A percentile compares a stretch with the other conserved stretches of the same genome.
Evolutionary conservation across 2,113 vertebrate genomes (phyloP).

Genomic region (Callaeas wilsoni): DNA sequence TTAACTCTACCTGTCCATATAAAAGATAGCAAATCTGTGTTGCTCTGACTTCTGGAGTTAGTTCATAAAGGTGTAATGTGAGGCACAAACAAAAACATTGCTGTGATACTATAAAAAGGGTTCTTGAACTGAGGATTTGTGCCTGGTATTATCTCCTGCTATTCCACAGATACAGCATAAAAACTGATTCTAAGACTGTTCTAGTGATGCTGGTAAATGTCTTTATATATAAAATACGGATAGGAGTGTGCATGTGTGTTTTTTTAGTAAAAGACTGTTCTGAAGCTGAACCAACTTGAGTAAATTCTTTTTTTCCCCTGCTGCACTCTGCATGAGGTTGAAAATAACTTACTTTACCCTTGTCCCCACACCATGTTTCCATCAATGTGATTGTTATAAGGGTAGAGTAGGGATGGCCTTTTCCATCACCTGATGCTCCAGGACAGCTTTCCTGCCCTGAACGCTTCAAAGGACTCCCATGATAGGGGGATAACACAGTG

Average conservation of each 20-base stretch:
- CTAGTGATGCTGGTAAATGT: not conserved
- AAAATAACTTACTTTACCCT: not conserved
- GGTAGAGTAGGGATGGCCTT: not conserved
- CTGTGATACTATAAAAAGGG: not conserved
- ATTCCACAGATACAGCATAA: not conserved
- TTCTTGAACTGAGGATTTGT: not conserved
- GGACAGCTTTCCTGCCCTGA: not conserved
- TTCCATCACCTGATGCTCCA: not conserved
- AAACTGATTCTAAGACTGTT: not conserved
- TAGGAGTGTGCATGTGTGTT: not conserved
- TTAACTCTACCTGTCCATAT: not conserved
- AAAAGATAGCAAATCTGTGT: not conserved
- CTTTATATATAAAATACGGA: not conserved
- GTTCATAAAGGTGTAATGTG: not conserved
- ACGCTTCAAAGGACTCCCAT: not conserved
- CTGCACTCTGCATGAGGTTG: not conserved
- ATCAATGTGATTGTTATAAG: not conserved
- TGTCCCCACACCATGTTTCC: rapidly evolving
- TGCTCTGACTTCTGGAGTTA: not conserved
- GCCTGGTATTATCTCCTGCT: not conserved
- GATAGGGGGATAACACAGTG: not conserved
- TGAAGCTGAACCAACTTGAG: not conserved
- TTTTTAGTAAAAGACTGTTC: not conserved
- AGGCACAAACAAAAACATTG: not conserved
- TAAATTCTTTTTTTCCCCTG: not conserved